phyloP scores from a whole-genome alignment of 2,888 invertebrate species.

The Spodoptera picta region DNA sequence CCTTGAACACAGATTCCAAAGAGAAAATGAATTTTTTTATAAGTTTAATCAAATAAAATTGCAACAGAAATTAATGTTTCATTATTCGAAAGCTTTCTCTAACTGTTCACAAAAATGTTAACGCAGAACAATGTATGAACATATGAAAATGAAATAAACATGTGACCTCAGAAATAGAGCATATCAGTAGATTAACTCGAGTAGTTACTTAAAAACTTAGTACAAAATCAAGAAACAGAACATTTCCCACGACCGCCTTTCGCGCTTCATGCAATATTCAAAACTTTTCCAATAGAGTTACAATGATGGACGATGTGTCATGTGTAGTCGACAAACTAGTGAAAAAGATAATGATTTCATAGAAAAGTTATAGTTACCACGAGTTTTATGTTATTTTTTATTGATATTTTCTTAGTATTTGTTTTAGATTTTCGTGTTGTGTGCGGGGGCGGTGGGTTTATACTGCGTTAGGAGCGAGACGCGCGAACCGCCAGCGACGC shows the following conservation, averaged over 20 bases:
- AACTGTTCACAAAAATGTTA: too few relatives aligned
- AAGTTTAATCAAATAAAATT: too few relatives aligned
- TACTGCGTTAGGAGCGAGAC: slow-evolving; percentile 60
- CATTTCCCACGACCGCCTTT: slow-evolving; percentile 59
- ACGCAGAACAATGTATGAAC: too few relatives aligned
- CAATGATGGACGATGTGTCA: slow-evolving; percentile 13
- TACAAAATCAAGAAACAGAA: slow-evolving; percentile 51
- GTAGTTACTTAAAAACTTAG: not conserved
- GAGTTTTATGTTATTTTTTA: slow-evolving; percentile 27
- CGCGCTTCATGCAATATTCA: slow-evolving; percentile 73
- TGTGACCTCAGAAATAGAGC: not conserved
- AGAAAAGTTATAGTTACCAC: slow-evolving; percentile 45
- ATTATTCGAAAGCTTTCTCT: too few relatives aligned
- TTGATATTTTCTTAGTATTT: slow-evolving; percentile 29
- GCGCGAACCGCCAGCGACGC: slow-evolving; percentile 72
- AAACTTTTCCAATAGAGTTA: slow-evolving; percentile 63
- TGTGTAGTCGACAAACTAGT: not conserved
- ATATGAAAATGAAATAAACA: not conserved
- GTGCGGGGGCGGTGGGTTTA: slow-evolving; percentile 19
- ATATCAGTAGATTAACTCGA: not conserved
- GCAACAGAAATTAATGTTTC: too few relatives aligned
- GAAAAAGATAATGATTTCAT: not conserved
- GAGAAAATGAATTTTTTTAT: too few relatives aligned
- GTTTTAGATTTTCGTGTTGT: slow-evolving; percentile 35
- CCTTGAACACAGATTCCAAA: slow-evolving; percentile 3